phyloP scores from a whole-genome alignment of 2,113 vertebrate species.

The Triplophysa tibetana region DNA sequence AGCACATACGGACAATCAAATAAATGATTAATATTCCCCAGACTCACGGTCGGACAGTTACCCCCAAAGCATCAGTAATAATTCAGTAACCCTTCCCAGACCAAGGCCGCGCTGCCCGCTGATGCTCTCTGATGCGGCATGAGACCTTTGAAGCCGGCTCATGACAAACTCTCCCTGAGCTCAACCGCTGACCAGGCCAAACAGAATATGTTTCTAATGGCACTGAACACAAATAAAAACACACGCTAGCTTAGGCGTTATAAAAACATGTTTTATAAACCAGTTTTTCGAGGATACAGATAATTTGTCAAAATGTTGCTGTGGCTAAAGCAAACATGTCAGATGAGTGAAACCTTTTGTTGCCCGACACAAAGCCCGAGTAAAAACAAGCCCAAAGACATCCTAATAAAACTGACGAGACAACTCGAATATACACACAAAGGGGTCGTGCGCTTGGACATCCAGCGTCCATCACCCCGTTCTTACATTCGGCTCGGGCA shows the following conservation, averaged over 20 bases:
- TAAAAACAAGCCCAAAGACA: background rate
- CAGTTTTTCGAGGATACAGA: background rate
- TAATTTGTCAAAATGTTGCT: conserved; percentile 23
- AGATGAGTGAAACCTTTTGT: background rate
- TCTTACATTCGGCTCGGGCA: conserved; percentile 47
- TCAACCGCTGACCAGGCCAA: conserved; percentile 47
- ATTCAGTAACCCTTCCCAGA: conserved; percentile 78
- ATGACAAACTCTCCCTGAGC: conserved; percentile 56
- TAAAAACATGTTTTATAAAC: conserved; percentile 18
- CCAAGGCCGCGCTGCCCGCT: conserved; percentile 70
- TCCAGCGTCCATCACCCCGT: conserved; percentile 18
- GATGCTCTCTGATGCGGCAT: conserved; percentile 64
- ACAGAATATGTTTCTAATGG: background rate
- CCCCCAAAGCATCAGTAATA: conserved; percentile 80
- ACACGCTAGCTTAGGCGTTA: background rate
- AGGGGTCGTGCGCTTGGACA: conserved; percentile 11
- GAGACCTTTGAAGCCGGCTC: conserved; percentile 47
- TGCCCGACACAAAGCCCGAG: background rate
- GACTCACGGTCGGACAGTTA: conserved; percentile 75
- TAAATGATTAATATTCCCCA: conserved; percentile 82
- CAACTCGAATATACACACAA: conserved; percentile 24
- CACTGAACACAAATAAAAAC: background rate
- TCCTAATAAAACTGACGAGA: background rate
- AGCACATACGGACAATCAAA: conserved; percentile 82
- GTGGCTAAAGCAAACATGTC: conserved; percentile 19